Evolutionary conservation across 2,888 invertebrate species (phyloP).

Genomic region (Amphipyra berbera): DNA sequence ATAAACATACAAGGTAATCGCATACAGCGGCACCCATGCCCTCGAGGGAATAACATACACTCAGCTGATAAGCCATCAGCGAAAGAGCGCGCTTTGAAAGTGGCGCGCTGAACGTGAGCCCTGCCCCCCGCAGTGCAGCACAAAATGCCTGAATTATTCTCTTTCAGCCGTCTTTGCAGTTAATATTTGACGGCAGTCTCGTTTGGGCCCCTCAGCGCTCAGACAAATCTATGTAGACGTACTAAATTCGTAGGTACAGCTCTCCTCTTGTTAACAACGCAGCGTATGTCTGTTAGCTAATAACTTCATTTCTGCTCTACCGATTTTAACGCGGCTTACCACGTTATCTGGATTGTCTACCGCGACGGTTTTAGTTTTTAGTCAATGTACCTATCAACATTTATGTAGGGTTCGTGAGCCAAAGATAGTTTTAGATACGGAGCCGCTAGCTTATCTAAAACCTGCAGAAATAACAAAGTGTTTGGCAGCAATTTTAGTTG

Average conservation of each 20-base stretch:
- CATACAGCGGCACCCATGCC: not conserved
- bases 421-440: not conserved
- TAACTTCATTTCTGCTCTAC: too few species aligned
- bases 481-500: conserved; percentile 3
- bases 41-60: conserved; percentile 5
- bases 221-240: not conserved
- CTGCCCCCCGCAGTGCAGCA: conserved; percentile 3
- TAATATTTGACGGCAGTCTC: conserved; percentile 5
- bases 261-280: too few species aligned
- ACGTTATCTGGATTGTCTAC: too few species aligned
- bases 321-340: too few species aligned
- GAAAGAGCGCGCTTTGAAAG: not conserved
- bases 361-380: too few species aligned
- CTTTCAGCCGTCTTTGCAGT: conserved; percentile 4
- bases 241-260: not conserved
- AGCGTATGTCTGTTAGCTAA: too few species aligned
- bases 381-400: too few species aligned
- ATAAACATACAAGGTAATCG: conserved; percentile 1
- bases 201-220: not conserved
- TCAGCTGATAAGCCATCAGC: conserved; percentile 18
- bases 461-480: not conserved
- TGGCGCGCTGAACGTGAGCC: conserved; percentile 7
- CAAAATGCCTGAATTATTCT: conserved; percentile 25
- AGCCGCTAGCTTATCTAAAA: not conserved
- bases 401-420: not conserved